Base-by-base conservation (phyloP, 2,797 vertebrate species). In the Typhlichthys eigenmanni region DNA sequence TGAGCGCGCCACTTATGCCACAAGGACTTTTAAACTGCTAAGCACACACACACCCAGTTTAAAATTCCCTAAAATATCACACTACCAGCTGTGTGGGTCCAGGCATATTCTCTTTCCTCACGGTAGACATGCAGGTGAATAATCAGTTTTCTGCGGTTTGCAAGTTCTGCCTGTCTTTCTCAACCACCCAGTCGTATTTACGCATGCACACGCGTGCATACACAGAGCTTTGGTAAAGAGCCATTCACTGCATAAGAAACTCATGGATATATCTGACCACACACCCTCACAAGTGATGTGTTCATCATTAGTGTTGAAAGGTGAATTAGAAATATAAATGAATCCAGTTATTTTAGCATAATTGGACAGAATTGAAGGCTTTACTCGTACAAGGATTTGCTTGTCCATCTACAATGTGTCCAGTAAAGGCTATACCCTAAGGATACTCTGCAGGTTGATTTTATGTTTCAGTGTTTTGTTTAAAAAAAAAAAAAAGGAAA, bases 71-170 rank as follows among this genome's bases (percentile, higher is more conserved):
- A 14, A 14, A n/a, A 6, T 49, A 49, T 53, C 17, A 12, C 2
- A 53, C 17, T 53, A 24, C 7, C 16, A 48, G 3, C n/a, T 64
- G 59, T 75, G 70, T 59, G 51, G 48, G 50, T 7, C n/a, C 7
- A 19, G 66, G 9, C 60, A 51, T 14, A 13, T 56, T 55, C 10
- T 11, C n/a, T 64, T 16, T 60, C 58, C 43, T 32, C 64, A 24
- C 50, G 47, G 71, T 64, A 34, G 47, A 17, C 64, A 76, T 73
- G 69, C 62, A 52, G 71, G 46, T 60, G 65, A 76, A 75, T 76
- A 79, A 79, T 78, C 68, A 66, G 24, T 72, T 74, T 58, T 72
- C 55, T 68, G 61, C 65, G 68, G 5, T 79, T 82, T 60, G 58
- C 8, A 43, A 11, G 66, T 55, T 69, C 74, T 65, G 45, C 67